Evolutionary conservation across 2,113 vertebrate genomes (phyloP).

Genomic region (Tachuris rubrigastra): DNA sequence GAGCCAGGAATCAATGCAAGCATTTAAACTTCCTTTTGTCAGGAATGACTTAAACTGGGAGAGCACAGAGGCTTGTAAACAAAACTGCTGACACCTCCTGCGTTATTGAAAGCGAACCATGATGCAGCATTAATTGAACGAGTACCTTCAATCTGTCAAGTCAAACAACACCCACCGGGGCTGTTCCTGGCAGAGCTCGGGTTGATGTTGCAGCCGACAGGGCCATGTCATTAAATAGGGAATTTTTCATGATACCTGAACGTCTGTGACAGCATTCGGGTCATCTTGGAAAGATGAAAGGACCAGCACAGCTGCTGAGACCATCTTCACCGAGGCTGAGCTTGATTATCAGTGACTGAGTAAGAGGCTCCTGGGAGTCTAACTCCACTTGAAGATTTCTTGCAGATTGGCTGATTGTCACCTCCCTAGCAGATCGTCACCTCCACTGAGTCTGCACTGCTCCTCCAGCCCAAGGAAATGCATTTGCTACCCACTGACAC

Average conservation of each 20-base stretch:
- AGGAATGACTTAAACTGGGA: slow-evolving; percentile 10
- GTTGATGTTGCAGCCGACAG: neutral
- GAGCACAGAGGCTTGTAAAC: slow-evolving; percentile 16
- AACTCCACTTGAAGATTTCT: neutral
- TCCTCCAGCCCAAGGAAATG: neutral
- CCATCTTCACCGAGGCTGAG: neutral
- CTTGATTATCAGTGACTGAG: neutral
- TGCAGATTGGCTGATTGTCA: neutral
- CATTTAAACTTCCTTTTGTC: slow-evolving; percentile 48
- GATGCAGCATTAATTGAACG: slow-evolving; percentile 7
- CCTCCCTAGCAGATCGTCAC: neutral
- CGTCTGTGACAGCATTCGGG: fast-evolving
- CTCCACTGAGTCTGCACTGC: neutral
- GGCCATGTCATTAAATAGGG: fast-evolving
- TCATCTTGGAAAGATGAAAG: neutral
- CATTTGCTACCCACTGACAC: neutral
- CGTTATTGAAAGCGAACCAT: neutral
- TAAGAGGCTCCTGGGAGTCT: neutral
- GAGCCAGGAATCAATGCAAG: slow-evolving; percentile 45
- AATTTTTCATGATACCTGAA: neutral
- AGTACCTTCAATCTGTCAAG: neutral
- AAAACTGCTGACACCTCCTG: slow-evolving; percentile 9
- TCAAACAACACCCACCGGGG: neutral
- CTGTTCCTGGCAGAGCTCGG: neutral
- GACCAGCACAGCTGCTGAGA: neutral